phyloP scores from a whole-genome alignment of 2,797 vertebrate species.

The Rhinichthys osculus region DNA sequence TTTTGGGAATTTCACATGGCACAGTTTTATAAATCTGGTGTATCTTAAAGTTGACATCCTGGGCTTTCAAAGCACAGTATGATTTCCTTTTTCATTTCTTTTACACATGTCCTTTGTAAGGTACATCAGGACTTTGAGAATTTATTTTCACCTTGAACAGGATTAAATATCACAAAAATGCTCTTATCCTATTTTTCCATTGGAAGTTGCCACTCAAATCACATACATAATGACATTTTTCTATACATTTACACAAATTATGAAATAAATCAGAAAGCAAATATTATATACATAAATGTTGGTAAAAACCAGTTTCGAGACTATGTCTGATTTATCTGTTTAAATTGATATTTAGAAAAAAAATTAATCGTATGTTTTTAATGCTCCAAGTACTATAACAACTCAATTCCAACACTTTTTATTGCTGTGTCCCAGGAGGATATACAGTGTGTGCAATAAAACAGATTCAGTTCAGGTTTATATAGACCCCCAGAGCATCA shows the following conservation, averaged over 20 bases:
- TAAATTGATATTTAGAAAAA: background rate
- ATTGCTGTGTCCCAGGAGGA: background rate
- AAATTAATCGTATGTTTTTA: background rate
- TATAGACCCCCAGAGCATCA: conserved; percentile 19
- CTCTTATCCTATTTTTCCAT: background rate
- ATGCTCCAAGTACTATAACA: background rate
- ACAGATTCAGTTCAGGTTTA: conserved; percentile 43
- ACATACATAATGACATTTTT: too few species aligned
- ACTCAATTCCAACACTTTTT: background rate
- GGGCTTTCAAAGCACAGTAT: conserved; percentile 1
- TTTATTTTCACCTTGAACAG: background rate
- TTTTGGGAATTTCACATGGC: conserved; percentile 4
- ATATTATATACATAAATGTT: background rate
- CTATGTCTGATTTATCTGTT: background rate
- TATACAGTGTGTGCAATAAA: background rate
- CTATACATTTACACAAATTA: background rate
- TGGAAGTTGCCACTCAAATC: background rate
- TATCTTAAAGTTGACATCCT: background rate
- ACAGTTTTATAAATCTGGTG: background rate
- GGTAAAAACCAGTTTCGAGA: background rate
- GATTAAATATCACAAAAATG: background rate
- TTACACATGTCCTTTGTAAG: background rate
- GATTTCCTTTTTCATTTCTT: background rate
- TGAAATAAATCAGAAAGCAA: background rate
- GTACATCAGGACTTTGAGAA: background rate